A percentile compares a stretch with the other conserved stretches of the same genome.
phyloP scores from a whole-genome alignment of 2,797 vertebrate genomes.

The Chaetodon trifasciatus region DNA sequence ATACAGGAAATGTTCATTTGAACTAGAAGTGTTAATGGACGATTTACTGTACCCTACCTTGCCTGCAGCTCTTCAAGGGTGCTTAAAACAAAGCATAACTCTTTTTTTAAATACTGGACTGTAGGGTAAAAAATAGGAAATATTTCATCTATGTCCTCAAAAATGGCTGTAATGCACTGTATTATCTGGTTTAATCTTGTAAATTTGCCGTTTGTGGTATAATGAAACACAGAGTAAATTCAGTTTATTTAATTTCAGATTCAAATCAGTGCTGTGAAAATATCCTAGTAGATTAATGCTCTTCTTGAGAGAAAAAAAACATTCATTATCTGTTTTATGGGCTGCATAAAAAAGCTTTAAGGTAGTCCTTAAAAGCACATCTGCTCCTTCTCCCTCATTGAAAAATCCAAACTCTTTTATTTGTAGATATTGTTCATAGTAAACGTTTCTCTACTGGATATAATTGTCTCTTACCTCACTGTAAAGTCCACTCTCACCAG shows the following conservation, averaged over 20 bases:
- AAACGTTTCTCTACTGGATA: not conserved
- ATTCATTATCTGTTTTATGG: not conserved
- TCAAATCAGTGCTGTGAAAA: not conserved
- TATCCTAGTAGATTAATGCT: not conserved
- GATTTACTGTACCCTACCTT: not conserved
- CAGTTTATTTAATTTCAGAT: not conserved
- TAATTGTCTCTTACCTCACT: too few relatives aligned
- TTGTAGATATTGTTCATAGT: not conserved
- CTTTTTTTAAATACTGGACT: not conserved
- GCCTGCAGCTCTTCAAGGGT: not conserved
- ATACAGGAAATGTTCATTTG: too few relatives aligned
- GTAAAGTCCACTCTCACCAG: too few relatives aligned
- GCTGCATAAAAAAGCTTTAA: not conserved
- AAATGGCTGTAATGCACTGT: too few relatives aligned
- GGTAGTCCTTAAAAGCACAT: not conserved
- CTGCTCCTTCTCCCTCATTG: not conserved
- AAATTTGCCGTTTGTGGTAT: not conserved
- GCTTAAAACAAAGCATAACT: not conserved
- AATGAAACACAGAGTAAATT: not conserved
- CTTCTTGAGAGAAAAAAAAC: not conserved
- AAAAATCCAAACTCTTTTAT: not conserved
- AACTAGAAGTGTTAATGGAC: too few relatives aligned
- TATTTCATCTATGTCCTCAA: not conserved
- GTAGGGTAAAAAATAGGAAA: not conserved
- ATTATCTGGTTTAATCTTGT: not conserved